Base-by-base conservation (phyloP, 2,113 vertebrate genomes). In the Edolisoma coerulescens region DNA sequence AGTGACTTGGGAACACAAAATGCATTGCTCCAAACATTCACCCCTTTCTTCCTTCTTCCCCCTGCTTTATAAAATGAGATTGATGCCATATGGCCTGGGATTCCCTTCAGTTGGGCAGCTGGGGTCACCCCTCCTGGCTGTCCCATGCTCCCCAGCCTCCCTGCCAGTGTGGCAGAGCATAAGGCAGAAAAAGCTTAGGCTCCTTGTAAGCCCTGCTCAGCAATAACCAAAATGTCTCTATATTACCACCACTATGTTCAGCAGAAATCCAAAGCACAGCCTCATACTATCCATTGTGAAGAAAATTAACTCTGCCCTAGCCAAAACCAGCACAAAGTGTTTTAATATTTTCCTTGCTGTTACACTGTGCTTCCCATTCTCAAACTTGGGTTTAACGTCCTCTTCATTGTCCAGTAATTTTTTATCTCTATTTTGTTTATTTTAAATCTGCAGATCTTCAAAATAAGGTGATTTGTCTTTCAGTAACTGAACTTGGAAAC, bases 141-240 rank as follows among this genome's bases (percentile, higher is more conserved):
- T 16, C 59, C 35, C 15, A 13, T 9, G 9, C 8, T 5, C 12
- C 22, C 12, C 76, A 50, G 12, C 27, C 37, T 59, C 32, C 18
- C 65, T 1, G 0, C 4, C 15, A 20, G 8, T 4, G 5, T 28
- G 10, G 44, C 37, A 65, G 8, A 28, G 22, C 0, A 0, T 50
- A 28, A 57, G 16, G 12, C 33, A 73, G 37, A 33, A 81, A 50
- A 74, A 10, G 18, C 35, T 5, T 44, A 50, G 50, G 6, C 35
- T 73, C 11, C 64, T 6, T 44, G 59, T 23, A 30, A 41, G 5
- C 20, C 17, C 37, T 44, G 18, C 32, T 50, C 50, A 65, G 32
- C 22, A 65, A 81, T 32, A 81, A 44, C 37, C 32, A 57, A 50
- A 50, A 37, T 17, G 35, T 22, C 42, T 42, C 32, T 42, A 13